Evolutionary conservation across 2,113 vertebrate species (phyloP), one percentile per base, ranked within the genome.

Genomic region (Sylvia atricapilla): DNA sequence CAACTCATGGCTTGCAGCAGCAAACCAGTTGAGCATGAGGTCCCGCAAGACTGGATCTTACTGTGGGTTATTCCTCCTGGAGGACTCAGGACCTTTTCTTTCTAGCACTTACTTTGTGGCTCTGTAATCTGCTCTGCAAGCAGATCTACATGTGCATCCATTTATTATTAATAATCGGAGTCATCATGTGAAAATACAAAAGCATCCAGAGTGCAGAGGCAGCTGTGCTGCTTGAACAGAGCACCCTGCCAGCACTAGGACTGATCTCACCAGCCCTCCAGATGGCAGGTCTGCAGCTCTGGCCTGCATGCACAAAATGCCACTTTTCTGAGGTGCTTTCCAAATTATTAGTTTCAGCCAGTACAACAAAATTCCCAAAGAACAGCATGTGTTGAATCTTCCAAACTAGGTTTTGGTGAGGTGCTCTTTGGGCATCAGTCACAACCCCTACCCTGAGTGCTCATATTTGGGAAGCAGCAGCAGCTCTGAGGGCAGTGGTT

Each of bases 101-200:
- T 63, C 41, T 0, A 2, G 68, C 0, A 1, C 31, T 74, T 18
- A 7, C 46, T 49, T 7, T 35, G 49, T n/a, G 72, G 6, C n/a
- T 79, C 33, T 44, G 58, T 47, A 47, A 63, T 21, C 44, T 49
- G 30, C 70, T 87, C 37, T 64, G 43, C 43, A 47, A 82, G 66
- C 39, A 79, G 46, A 44, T 41, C 41, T 70, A 52, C 11, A 60
- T 22, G 15, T 10, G 25, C 18, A 31, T 2, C 19, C 47, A 27
- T 78, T 78, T 74, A 44, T 50, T 63, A 53, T 64, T 46, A 49
- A 77, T 56, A n/a, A 49, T 18, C 22, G 20, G 31, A 78, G 31
- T 37, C 13, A 25, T 39, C 11, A n/a, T 6, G 19, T 11, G 46
- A 69, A 86, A 87, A 41, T 3, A 49, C 10, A 72, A 49, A 67